phyloP scores from a whole-genome alignment of 2,113 vertebrate genomes.

The Monopterus albus region DNA sequence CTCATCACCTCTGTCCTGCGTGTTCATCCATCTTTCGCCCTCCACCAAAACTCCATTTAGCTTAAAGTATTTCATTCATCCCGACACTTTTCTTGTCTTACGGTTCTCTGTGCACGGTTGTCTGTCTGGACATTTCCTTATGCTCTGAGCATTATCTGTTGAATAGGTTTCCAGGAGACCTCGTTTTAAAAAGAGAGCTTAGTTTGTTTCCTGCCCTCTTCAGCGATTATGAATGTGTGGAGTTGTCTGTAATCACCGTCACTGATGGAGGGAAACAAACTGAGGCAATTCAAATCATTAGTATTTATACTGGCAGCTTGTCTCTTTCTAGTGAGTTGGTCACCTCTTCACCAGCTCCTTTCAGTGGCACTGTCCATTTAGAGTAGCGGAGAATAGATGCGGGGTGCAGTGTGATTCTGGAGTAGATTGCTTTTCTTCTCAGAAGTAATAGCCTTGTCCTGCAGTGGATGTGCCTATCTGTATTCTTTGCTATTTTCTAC shows the following conservation, averaged over 20 bases:
- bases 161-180: neutral
- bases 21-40: constrained; percentile 1
- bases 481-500: neutral
- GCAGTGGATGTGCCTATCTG: constrained; percentile 3
- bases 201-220: neutral
- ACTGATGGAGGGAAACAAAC: constrained; percentile 9
- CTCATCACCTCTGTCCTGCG: constrained; percentile 55
- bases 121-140: neutral
- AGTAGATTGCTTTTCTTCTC: constrained; percentile 30
- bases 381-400: constrained; percentile 2
- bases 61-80: neutral
- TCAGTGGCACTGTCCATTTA: neutral
- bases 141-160: neutral
- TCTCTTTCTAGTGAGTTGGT: constrained; percentile 29
- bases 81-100: neutral
- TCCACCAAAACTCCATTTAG: constrained; percentile 14
- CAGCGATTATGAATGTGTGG: constrained; percentile 2
- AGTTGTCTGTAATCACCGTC: neutral
- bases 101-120: neutral
- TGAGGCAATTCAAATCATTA: constrained; percentile 18
- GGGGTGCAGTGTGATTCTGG: neutral
- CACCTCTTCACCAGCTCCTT: constrained; percentile 12
- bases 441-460: constrained; percentile 15
- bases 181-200: neutral
- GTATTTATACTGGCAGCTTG: constrained; percentile 31